Percentiles rank a stretch among this genome's conserved stretches.
Conservation (phyloP, 2,888 invertebrate species). For the Drosophila bunnanda region DNA sequence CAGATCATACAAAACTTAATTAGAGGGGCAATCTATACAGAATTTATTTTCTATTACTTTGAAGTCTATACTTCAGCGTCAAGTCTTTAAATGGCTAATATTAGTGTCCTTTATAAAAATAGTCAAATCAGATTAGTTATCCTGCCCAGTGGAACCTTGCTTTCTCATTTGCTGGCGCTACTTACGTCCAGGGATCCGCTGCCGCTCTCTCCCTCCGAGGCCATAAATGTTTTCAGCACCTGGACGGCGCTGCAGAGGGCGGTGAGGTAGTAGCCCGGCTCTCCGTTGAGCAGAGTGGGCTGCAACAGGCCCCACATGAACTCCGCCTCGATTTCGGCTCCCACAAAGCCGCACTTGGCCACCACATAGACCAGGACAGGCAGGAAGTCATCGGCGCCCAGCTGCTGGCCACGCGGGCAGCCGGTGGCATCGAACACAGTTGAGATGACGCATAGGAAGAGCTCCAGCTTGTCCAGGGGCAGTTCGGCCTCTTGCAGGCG, state of each 20-base stretch:
- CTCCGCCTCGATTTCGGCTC: slow-evolving; percentile 97
- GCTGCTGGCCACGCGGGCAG: slow-evolving; percentile 83
- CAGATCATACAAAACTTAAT: not conserved
- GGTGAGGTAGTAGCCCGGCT: slow-evolving; percentile 97
- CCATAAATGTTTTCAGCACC: slow-evolving; percentile 84
- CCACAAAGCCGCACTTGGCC: slow-evolving; percentile 94
- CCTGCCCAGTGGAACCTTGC: not conserved
- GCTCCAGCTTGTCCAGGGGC: slow-evolving; percentile 96
- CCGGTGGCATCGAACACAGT: slow-evolving; percentile 91
- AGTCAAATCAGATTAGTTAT: not conserved
- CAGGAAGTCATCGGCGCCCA: slow-evolving; percentile 95
- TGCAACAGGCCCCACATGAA: slow-evolving; percentile 98
- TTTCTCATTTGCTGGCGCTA: slow-evolving; percentile 23
- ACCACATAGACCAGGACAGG: slow-evolving; percentile 96
- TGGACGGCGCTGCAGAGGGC: slow-evolving; percentile 95
- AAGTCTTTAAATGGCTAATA: not conserved
- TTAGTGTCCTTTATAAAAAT: not conserved
- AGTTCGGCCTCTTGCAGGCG: slow-evolving; percentile 96
- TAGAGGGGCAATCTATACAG: not conserved
- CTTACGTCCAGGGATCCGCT: slow-evolving; percentile 84
- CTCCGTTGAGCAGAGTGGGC: slow-evolving; percentile 94
- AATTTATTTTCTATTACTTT: not conserved
- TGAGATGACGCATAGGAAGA: slow-evolving; percentile 94
- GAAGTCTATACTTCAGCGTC: slow-evolving; percentile 4
- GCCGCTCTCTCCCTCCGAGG: slow-evolving; percentile 84